Base-by-base conservation (phyloP, 2,797 vertebrate genomes). In the Alosa sapidissima region DNA sequence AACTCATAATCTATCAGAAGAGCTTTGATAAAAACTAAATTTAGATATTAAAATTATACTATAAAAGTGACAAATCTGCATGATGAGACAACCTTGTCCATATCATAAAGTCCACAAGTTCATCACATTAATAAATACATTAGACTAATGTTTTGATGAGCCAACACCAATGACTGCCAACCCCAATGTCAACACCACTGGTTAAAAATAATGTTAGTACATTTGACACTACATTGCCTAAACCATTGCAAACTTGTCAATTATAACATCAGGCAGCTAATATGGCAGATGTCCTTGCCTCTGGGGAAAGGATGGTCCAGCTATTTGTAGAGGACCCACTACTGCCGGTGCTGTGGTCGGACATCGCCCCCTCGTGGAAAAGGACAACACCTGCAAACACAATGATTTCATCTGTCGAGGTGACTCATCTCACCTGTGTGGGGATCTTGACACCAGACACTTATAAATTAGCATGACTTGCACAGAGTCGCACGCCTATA, bases 261-360 rank as follows among this genome's bases (percentile, higher is more conserved):
- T 8, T 48, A 24, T 24, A 9, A 51, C 41, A 21, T 3, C 24
- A 2, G 7, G 9, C 9, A 58, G 54, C 21, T 21, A 21, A 19
- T 78, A 52, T 52, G 75, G 83, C 28, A 19, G 11, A 2, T 8
- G 33, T 62, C 51, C 86, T 91, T 91, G 97, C 97, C 97, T 98
- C 96, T 0, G 96, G 90, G 52, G 96, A 96, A 0, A 97, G 94
- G 83, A 97, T 94, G 84, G 97, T 97, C 97, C 97, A 97, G 92
- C 95, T 97, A 91, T 96, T 95, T 82, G 94, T 96, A 0, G 96
- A 94, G 84, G 96, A 94, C 86, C 96, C 96, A 6, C 91, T 94
- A 86, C 95, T 95, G 82, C 95, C 94, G 7, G 93, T 93, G 88
- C 92, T 93, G 89, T 95, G 92, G 92, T 97, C 96, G 4, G 96